phyloP scores from a whole-genome alignment of 2,888 invertebrate genomes.

The Sisyra terminalis region DNA sequence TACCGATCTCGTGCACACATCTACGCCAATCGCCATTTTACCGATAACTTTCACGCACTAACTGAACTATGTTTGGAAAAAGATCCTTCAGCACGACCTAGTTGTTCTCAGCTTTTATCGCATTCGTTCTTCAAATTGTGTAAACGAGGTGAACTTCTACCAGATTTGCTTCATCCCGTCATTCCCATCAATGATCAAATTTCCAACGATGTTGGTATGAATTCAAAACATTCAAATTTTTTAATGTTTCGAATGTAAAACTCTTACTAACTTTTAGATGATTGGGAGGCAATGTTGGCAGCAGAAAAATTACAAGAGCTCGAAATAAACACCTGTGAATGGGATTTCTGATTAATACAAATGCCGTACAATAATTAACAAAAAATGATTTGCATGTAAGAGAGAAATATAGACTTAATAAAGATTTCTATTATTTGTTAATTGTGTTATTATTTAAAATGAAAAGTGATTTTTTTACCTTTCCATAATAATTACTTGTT shows the following conservation, averaged over 20 bases:
- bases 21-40: conserved; percentile 45
- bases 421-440: no score
- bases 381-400: background rate
- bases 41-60: conserved; percentile 62
- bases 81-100: conserved; percentile 51
- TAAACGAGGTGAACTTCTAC: conserved; percentile 39
- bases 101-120: conserved; percentile 46
- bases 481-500: no score
- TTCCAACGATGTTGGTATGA: conserved; percentile 33
- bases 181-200: conserved; percentile 44
- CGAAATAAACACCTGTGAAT: conserved; percentile 44
- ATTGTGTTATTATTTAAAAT: no score
- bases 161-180: conserved; percentile 49
- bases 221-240: conserved; percentile 5
- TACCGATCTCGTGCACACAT: conserved; percentile 19
- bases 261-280: conserved; percentile 32
- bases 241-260: background rate
- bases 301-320: conserved; percentile 41
- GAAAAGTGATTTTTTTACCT: no score
- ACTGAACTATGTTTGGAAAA: conserved; percentile 54
- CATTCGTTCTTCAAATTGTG: conserved; percentile 67
- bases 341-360: conserved; percentile 38
- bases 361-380: no score
- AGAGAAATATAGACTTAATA: background rate
- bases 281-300: conserved; percentile 39